These are phyloP conservation scores for Plectropomus leopardus DNA, from an alignment of 2,113 vertebrate genomes.

Conservation along the genomic window DNA sequence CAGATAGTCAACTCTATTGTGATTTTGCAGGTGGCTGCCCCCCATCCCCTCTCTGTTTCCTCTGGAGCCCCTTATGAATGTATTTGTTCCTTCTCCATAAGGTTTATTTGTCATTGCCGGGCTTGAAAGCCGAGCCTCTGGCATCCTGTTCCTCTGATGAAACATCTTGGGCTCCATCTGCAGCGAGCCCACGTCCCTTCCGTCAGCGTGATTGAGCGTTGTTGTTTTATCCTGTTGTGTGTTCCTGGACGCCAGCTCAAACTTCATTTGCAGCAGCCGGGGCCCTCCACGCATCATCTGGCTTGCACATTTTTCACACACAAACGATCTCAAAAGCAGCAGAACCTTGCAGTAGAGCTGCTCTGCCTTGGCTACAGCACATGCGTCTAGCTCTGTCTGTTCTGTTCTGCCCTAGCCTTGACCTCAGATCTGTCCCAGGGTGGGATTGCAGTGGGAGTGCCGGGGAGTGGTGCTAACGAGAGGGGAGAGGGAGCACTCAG, in stretches of 20 bases:
- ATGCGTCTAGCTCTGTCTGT: slow-evolving; percentile 42
- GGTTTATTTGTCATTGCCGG: slow-evolving; percentile 70
- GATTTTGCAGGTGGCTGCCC: slow-evolving; percentile 72
- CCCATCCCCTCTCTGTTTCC: slow-evolving; percentile 49
- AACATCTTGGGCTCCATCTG: slow-evolving; percentile 67
- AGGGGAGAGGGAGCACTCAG: slow-evolving; percentile 54
- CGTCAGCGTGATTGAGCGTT: slow-evolving; percentile 66
- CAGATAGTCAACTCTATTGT: slow-evolving; percentile 49
- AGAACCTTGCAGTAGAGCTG: slow-evolving; percentile 20
- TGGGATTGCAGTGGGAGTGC: slow-evolving; percentile 56
- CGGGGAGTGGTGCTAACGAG: slow-evolving; percentile 65
- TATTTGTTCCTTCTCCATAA: slow-evolving; percentile 62
- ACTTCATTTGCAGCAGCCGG: slow-evolving; percentile 59
- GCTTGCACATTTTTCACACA: slow-evolving; percentile 73
- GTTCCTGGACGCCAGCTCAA: slow-evolving; percentile 64
- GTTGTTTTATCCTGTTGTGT: slow-evolving; percentile 76
- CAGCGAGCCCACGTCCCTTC: slow-evolving; percentile 41
- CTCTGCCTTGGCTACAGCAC: slow-evolving; percentile 42
- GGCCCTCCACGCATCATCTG: slow-evolving; percentile 73
- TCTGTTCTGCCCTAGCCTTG: slow-evolving; percentile 64
- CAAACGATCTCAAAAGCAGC: slow-evolving; percentile 39
- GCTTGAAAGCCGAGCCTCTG: slow-evolving; percentile 69
- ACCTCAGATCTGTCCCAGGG: slow-evolving; percentile 66
- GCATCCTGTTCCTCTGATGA: slow-evolving; percentile 69
- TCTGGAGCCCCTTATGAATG: slow-evolving; percentile 45